Evolutionary conservation across 2,113 vertebrate species (phyloP).

Genomic region (Lates calcarifer): DNA sequence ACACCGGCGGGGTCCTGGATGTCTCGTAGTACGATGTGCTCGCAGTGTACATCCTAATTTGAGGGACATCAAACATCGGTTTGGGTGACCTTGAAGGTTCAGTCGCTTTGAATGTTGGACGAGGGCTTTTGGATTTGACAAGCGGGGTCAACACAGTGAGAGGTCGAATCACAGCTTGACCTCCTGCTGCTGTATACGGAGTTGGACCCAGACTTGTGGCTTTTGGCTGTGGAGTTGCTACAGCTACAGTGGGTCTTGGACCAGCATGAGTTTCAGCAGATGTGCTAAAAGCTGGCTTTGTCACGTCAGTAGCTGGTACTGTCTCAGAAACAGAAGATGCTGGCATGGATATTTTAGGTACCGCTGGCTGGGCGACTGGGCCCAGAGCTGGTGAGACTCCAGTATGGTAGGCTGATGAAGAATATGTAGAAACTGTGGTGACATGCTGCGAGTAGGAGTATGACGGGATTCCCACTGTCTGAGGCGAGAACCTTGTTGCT

Average conservation of each 20-base stretch:
- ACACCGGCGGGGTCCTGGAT: slow-evolving; percentile 76
- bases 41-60: slow-evolving; percentile 83
- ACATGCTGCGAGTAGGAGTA: slow-evolving; percentile 65
- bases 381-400: slow-evolving; percentile 33
- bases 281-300: slow-evolving; percentile 28
- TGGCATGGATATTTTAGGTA: slow-evolving; percentile 38
- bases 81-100: slow-evolving; percentile 78
- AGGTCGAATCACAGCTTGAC: slow-evolving; percentile 50
- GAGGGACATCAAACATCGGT: slow-evolving; percentile 85
- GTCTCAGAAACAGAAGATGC: slow-evolving; percentile 29
- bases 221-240: slow-evolving; percentile 38
- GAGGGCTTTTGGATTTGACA: slow-evolving; percentile 71
- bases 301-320: slow-evolving; percentile 37
- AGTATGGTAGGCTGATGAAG: slow-evolving; percentile 16
- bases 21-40: slow-evolving; percentile 80
- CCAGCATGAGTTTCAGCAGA: slow-evolving; percentile 37
- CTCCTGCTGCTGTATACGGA: not conserved
- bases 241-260: slow-evolving; percentile 36
- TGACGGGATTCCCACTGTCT: slow-evolving; percentile 52
- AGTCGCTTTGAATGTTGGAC: slow-evolving; percentile 70
- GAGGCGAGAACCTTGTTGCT: slow-evolving; percentile 75
- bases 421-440: slow-evolving; percentile 45
- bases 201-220: slow-evolving; percentile 35
- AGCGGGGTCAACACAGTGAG: slow-evolving; percentile 70
- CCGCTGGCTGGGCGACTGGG: slow-evolving; percentile 2